Base-by-base conservation (phyloP, 2,113 vertebrate genomes). In the Bucco capensis region DNA sequence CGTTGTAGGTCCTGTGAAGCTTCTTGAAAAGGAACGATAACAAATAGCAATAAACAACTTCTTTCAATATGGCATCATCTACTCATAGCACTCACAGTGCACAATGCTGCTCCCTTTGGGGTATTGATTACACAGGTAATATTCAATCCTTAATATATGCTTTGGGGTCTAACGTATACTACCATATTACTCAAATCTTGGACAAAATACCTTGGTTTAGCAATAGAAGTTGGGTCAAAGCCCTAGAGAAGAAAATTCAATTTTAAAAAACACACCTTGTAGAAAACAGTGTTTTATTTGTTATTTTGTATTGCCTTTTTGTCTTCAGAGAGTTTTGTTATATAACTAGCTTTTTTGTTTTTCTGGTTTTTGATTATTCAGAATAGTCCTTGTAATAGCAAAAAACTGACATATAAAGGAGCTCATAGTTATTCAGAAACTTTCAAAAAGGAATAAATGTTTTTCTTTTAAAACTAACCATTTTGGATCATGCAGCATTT, bases 201-300 rank as follows among this genome's bases (percentile, higher is more conserved):
- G 35, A 71, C 62, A 22, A 83, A 94, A 74, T 47, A 64, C 37
- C 18, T 85, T 19, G 38, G 31, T 92, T 76, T 50, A 54, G 13
- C 35, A 49, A 61, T 64, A 77, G n/a, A 88, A 56, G 11, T 62
- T 23, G 85, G 78, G 37, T 54, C 33, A 81, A 12, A 72, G 40
- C 5, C 37, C 35, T 57, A 46, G 14, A 81, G 19, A 79, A 75
- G 65, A 83, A 86, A 94, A 47, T 71, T 90, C 65, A 62, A 8
- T 96, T 96, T 94, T 85, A 90, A 84, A 95, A 95, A 96, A 62
- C 37, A 88, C 70, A 78, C 49, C 51, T 40, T 44, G 53, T 28
- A 95, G 77, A 95, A 94, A 54, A 50, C 58, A 87, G 70, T 93
- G 96, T 96, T 95, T 95, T 93, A 90, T 44, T 91, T 90, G 86